A percentile compares a stretch with the other conserved stretches of the same genome.
Conservation (phyloP, 2,797 vertebrate genomes). For the Eidolon dupreanum region DNA sequence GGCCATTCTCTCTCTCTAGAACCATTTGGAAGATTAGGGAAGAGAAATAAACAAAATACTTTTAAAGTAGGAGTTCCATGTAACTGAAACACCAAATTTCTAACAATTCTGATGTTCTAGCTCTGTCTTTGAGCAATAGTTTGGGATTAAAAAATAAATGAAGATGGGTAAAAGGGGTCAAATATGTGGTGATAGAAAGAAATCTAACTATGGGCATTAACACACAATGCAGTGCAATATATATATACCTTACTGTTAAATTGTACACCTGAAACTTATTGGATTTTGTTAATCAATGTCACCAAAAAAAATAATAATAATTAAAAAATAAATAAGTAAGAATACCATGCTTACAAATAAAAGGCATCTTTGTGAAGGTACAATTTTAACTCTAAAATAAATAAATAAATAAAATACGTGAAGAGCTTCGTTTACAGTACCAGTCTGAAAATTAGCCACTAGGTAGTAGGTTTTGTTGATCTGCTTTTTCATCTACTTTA, state of each 20-base stretch:
- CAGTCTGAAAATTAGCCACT: slow-evolving; percentile 25
- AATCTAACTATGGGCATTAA: too few species aligned
- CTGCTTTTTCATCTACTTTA: not conserved
- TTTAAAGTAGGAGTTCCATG: slow-evolving; percentile 7
- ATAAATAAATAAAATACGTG: not conserved
- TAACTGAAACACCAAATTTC: not conserved
- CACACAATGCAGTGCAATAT: too few species aligned
- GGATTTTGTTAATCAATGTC: too few species aligned
- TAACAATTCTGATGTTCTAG: not conserved
- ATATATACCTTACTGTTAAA: too few species aligned
- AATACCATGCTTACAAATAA: too few species aligned
- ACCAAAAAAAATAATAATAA: too few species aligned
- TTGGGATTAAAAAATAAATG: not conserved
- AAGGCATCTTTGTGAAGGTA: too few species aligned
- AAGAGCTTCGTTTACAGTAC: not conserved
- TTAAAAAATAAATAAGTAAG: too few species aligned
- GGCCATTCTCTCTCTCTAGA: not conserved
- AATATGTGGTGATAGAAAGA: too few species aligned
- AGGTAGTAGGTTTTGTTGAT: not conserved
- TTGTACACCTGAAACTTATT: too few species aligned
- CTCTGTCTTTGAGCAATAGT: not conserved
- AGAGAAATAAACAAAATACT: not conserved
- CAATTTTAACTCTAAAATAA: too few species aligned
- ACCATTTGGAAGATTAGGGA: not conserved
- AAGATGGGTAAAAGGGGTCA: not conserved